Evolutionary conservation across 2,888 invertebrate species (phyloP), one percentile per base, ranked within the genome.

Genomic region (Venustoraphidia nigricollis): DNA sequence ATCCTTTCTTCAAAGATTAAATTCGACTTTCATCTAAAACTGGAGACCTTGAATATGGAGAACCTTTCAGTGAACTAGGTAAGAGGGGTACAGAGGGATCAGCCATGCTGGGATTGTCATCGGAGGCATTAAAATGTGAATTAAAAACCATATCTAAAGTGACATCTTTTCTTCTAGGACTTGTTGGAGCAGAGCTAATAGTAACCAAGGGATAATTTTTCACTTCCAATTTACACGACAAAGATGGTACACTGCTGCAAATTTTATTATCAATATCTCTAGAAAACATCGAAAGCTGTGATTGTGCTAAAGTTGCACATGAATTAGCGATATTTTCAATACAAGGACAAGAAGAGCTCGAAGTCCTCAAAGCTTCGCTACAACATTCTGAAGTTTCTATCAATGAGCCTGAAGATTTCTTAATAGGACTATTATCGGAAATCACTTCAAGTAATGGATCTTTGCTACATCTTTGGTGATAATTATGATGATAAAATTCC

Each of bases 331-430:
- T 59, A 55, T 74, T 69, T 59, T 83, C 82, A 48, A 83, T 83
- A 61, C 82, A 82, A 1, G 83, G 83, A 58, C 83, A 83, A 6
- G 83, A 83, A 17, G 78, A 77, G 59, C 81, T 81, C 2, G 79
- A 69, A 1, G 67, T 65, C 49, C 62, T 62, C 58, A 61, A 64
- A 2, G 58, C 53, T 43, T 65, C 66, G 53, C 60, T 54, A 36
- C 72, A 67, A 41, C 69, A 69, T 49, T 68, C 69, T 2, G 73
- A 70, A 54, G 70, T 72, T 51, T 74, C 62, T 9, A 70, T 58
- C 47, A 70, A 67, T 14, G 68, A 66, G 47, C 71, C 72, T 8
- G 70, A 66, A 1, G 68, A 62, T 48, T 68, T 68, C 6, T 74
- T 72, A 48, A 69, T 69, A 1, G 75, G 69, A 49, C 78, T 73